A percentile compares a stretch with the other conserved stretches of the same genome.
Conservation (phyloP, 2,888 invertebrate species). For the Eubasilissa splendida region DNA sequence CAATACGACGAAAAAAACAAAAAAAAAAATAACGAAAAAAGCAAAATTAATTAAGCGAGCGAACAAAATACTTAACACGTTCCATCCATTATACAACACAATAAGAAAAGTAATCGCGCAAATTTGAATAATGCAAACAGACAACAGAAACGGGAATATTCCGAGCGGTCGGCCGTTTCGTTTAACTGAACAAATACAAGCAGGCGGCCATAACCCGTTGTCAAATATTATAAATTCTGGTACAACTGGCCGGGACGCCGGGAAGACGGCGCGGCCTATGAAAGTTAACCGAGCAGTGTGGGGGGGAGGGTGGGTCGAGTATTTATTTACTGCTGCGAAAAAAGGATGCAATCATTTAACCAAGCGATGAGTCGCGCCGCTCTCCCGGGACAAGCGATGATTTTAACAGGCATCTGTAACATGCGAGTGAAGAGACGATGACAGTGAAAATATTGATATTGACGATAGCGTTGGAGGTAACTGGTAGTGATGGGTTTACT, state of each 20-base stretch:
- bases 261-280: no score
- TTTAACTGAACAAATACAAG: constrained; percentile 39
- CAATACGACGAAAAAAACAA: neutral
- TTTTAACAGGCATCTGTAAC: no score
- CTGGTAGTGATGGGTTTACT: no score
- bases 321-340: no score
- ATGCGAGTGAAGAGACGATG: no score
- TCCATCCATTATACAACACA: constrained; percentile 1
- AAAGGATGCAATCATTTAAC: no score
- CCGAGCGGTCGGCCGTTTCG: constrained; percentile 27
- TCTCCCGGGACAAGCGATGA: no score
- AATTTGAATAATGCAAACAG: constrained; percentile 39
- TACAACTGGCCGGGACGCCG: neutral
- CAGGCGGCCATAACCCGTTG: constrained; percentile 28
- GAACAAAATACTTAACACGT: neutral
- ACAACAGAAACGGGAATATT: constrained; percentile 11
- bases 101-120: constrained; percentile 35
- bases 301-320: no score
- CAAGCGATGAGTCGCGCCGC: no score
- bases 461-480: no score
- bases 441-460: no score
- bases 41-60: constrained; percentile 2
- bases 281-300: no score
- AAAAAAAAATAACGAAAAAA: neutral
- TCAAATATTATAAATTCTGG: constrained; percentile 35